Evolutionary conservation across 1,140 invertebrate genomes (phyloP), one percentile per base, ranked within the genome.

Genomic region (Contarinia nasturtii): DNA sequence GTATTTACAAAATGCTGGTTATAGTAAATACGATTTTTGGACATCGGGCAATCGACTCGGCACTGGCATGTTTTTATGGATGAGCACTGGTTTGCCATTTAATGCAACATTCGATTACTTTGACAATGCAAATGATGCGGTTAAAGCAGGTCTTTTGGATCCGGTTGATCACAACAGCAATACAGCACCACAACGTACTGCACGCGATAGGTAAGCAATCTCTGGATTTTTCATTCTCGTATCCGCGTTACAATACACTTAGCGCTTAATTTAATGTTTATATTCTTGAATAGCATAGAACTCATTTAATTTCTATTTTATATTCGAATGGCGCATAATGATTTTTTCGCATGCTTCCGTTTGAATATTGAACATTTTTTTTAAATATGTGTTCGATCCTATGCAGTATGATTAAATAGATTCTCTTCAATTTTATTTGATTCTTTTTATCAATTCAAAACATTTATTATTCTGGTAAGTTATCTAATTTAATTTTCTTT

Each of bases 21-120:
- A 82, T 59, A 77, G 76, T 49, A 81, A 82, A 57, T 83, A 79
- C 54, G 82, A 87, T 58, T 88, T 85, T 64, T 89, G 85, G 85
- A 88, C 84, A 49, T 87, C 84, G 45, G 86, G 86, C 40, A 89
- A 89, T 67, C 78, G 81, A 52, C 66, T 88, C 42, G 86, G 85
- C 36, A 85, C 83, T 7, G 78, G 83, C 56, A 86, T 85, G 80
- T 82, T 83, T 64, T 65, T 88, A 34, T 89, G 85, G 84, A 86
- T 88, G 83, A 86, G 82, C 57, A 84, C 82, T 33, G 86, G 85
- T 8, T 62, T 86, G 44, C 83, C 84, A 33, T 85, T 88, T 67
- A 89, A 89, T 64, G 75, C 79, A 5, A 86, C 83, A 10, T 88
- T 88, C 64, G 80, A 84, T 64, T 82, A 81, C 59, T 82, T 85